These are phyloP conservation scores for Polymixis flavicincta DNA, from an alignment of 2,888 invertebrate genomes.

Conservation along the genomic window DNA sequence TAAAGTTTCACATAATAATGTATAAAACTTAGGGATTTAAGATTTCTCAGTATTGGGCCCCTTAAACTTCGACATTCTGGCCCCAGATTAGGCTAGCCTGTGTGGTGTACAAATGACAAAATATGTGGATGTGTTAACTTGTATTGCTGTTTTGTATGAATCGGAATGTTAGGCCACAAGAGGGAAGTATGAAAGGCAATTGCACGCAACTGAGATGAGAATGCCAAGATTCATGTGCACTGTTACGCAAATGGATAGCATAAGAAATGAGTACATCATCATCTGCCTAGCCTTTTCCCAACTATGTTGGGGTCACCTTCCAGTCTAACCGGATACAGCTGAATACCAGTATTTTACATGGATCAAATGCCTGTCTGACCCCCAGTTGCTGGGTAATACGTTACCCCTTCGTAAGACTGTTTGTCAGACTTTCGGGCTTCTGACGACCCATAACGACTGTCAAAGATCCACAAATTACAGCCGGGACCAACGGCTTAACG, in stretches of 20 bases:
- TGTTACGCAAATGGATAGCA: neutral
- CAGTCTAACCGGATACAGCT: no score
- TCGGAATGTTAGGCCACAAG: neutral
- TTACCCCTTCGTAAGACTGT: no score
- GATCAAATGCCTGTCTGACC: no score
- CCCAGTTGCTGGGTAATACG: no score
- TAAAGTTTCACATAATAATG: neutral
- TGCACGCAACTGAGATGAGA: neutral
- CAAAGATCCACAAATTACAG: no score
- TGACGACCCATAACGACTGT: no score
- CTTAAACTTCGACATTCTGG: neutral
- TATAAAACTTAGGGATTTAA: neutral
- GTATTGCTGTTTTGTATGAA: neutral
- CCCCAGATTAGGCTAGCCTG: neutral
- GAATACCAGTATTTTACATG: no score
- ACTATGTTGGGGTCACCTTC: no score
- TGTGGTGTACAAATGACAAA: neutral
- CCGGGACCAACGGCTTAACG: no score
- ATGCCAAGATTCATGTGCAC: neutral
- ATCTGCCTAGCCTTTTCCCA: no score
- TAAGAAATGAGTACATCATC: neutral
- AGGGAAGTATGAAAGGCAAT: neutral
- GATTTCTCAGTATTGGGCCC: neutral
- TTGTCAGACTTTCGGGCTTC: no score
- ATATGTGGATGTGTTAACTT: neutral